These are phyloP conservation scores for Ispidina lecontei DNA, from an alignment of 2,797 vertebrate species.

Conservation along the genomic window DNA sequence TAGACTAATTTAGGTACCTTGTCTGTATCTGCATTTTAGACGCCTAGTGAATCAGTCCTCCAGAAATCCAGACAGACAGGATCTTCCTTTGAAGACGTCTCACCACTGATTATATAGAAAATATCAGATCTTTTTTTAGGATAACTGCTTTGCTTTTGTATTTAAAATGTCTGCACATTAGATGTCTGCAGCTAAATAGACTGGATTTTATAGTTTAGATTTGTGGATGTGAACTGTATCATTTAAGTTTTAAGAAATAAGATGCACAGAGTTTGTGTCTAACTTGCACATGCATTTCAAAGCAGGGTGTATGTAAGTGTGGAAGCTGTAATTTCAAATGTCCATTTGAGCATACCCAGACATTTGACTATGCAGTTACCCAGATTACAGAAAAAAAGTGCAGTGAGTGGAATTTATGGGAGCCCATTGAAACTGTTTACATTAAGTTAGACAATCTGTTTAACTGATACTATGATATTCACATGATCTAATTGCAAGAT, in stretches of 20 bases:
- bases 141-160: slow-evolving; percentile 48
- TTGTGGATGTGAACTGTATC: not conserved
- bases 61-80: slow-evolving; percentile 32
- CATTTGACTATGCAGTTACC: not conserved
- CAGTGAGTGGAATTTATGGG: not conserved
- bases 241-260: not conserved
- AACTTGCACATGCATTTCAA: not conserved
- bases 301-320: not conserved
- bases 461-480: not conserved
- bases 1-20: slow-evolving; percentile 22
- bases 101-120: slow-evolving; percentile 44
- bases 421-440: not conserved
- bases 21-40: slow-evolving; percentile 14
- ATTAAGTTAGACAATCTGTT: not conserved
- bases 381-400: not conserved
- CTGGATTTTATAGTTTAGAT: slow-evolving; percentile 34
- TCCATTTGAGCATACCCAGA: not conserved
- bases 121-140: slow-evolving; percentile 73
- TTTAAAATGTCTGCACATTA: slow-evolving; percentile 57
- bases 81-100: slow-evolving; percentile 60
- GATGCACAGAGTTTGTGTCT: not conserved
- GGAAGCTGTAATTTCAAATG: not conserved
- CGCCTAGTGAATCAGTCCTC: slow-evolving; percentile 13
- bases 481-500: not conserved
- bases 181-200: slow-evolving; percentile 35